phyloP scores from a whole-genome alignment of 1,140 invertebrate genomes.

The Bombus impatiens region DNA sequence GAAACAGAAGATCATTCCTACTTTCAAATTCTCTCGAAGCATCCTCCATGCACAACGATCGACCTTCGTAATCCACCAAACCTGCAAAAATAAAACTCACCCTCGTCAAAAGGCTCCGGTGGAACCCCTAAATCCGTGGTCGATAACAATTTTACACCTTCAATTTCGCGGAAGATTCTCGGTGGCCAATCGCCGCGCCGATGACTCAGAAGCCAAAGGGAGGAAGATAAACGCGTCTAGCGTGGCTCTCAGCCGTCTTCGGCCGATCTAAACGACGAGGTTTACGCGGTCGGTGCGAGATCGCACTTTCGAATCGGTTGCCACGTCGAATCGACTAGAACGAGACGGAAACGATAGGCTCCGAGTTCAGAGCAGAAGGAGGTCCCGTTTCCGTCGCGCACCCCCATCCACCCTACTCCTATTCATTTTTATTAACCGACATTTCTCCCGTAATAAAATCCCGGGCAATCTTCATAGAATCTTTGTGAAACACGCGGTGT shows the following conservation, averaged over 20 bases:
- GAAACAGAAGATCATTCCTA: background rate
- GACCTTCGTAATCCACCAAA: background rate
- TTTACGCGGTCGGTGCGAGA: slow-evolving; percentile 74
- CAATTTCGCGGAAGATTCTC: slow-evolving; percentile 52
- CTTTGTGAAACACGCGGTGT: slow-evolving; percentile 82
- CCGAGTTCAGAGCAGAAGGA: slow-evolving; percentile 52
- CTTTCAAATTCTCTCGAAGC: background rate
- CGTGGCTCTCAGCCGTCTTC: slow-evolving; percentile 23
- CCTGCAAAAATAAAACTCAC: background rate
- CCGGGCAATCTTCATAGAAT: slow-evolving; percentile 83
- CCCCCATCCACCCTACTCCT: slow-evolving; percentile 58
- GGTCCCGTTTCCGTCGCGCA: background rate
- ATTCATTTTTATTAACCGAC: slow-evolving; percentile 84
- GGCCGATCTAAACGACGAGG: slow-evolving; percentile 60
- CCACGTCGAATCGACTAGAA: slow-evolving; percentile 57
- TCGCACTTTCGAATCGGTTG: slow-evolving; percentile 76
- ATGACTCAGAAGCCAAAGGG: slow-evolving; percentile 57
- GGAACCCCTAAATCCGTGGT: background rate
- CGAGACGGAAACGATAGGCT: slow-evolving; percentile 56
- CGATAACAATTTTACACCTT: slow-evolving; percentile 65
- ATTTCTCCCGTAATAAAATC: slow-evolving; percentile 83
- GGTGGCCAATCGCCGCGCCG: slow-evolving; percentile 29
- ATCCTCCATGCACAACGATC: too few relatives aligned
- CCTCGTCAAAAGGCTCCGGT: background rate
- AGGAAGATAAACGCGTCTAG: slow-evolving; percentile 57